phyloP scores from a whole-genome alignment of 2,797 vertebrate species.

The Uromys caudimaculatus region DNA sequence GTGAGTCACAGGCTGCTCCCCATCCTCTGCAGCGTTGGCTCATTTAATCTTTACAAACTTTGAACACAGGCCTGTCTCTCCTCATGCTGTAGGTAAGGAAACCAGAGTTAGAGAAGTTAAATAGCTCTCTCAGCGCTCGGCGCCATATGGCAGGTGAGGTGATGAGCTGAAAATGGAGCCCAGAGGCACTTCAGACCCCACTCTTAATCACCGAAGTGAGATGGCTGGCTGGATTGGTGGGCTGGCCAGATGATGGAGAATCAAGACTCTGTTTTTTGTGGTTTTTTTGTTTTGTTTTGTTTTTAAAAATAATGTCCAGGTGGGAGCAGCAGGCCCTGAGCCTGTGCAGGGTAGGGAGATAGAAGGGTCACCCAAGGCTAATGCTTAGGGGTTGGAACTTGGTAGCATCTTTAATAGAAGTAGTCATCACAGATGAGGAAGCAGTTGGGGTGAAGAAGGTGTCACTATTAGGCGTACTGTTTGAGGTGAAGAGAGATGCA shows the following conservation, averaged over 20 bases:
- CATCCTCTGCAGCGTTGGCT: not conserved
- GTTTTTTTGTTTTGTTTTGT: too few relatives aligned
- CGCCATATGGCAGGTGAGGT: not conserved
- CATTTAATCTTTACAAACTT: not conserved
- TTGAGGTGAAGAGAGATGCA: not conserved
- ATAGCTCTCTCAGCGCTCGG: not conserved
- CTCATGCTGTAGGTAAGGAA: not conserved
- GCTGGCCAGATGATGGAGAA: not conserved
- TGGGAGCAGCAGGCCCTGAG: not conserved
- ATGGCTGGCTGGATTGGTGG: not conserved
- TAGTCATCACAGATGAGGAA: too few relatives aligned
- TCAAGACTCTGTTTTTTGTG: too few relatives aligned
- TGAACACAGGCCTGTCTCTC: not conserved
- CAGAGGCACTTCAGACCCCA: not conserved
- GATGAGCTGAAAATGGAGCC: not conserved
- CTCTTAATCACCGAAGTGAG: not conserved
- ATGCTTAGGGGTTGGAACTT: not conserved
- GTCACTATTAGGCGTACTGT: not conserved
- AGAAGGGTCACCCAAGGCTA: not conserved
- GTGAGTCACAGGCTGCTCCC: not conserved
- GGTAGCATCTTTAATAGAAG: not conserved
- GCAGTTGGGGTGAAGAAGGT: not conserved
- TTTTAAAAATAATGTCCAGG: not conserved
- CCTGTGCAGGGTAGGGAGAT: not conserved
- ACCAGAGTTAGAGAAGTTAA: not conserved